Percentiles rank a stretch among this genome's conserved stretches.
phyloP scores from a whole-genome alignment of 2,113 vertebrate genomes.

The Orthonyx spaldingii region DNA sequence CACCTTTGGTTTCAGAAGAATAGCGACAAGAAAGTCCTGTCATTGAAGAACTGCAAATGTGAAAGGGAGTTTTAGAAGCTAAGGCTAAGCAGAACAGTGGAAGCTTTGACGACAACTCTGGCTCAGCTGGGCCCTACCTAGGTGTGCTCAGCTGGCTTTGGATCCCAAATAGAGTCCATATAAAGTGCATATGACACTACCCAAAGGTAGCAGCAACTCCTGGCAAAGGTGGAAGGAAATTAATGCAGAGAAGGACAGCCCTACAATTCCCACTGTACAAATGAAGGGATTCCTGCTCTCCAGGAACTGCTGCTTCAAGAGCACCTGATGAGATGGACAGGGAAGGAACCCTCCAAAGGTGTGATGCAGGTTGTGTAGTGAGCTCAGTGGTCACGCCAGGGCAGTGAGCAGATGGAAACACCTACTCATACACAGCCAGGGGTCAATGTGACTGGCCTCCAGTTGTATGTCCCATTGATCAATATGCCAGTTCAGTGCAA shows the following conservation, averaged over 20 bases:
- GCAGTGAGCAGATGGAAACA: neutral
- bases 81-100: neutral
- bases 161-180: neutral
- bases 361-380: neutral
- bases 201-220: neutral
- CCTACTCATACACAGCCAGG: neutral
- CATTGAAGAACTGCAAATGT: neutral
- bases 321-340: neutral
- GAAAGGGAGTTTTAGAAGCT: neutral
- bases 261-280: neutral
- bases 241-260: neutral
- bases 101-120: neutral
- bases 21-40: neutral
- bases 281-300: neutral
- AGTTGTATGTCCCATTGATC: neutral
- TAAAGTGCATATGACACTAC: neutral
- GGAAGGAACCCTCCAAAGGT: fast-evolving
- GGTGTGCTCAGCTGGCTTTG: neutral
- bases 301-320: neutral
- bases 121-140: neutral
- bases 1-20: neutral
- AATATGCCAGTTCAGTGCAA: neutral
- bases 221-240: neutral
- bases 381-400: neutral
- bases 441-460: neutral